Conservation (phyloP, 2,797 vertebrate species). For the Thaleichthys pacificus region DNA sequence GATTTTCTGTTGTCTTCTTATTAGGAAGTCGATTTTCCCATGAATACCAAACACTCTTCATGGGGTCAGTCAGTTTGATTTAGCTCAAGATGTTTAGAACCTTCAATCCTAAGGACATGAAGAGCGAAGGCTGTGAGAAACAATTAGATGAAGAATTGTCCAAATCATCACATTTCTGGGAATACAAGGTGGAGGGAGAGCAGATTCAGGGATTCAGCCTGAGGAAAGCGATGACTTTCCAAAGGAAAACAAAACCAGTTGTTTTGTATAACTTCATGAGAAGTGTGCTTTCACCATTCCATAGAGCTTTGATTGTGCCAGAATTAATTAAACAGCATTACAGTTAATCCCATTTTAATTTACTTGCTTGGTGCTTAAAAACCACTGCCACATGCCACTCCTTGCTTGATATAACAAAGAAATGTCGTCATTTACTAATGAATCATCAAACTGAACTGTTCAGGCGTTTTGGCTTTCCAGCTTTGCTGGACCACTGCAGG, state of each 20-base stretch:
- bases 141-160: neutral
- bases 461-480: neutral
- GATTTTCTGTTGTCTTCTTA: slow-evolving; percentile 30
- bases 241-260: neutral
- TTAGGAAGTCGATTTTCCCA: slow-evolving; percentile 40
- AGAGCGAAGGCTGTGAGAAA: neutral
- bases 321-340: neutral
- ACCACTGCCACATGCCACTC: neutral
- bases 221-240: neutral
- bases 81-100: slow-evolving; percentile 13
- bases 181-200: neutral
- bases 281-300: neutral
- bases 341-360: neutral
- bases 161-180: neutral
- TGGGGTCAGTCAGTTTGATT: slow-evolving; percentile 25
- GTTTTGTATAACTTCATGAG: neutral
- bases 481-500: slow-evolving; percentile 21
- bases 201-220: neutral
- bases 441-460: neutral
- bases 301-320: neutral
- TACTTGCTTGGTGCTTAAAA: neutral
- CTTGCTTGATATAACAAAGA: neutral
- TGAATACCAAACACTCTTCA: slow-evolving; percentile 50
- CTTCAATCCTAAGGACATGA: slow-evolving; percentile 2
- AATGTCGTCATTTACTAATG: neutral